Percentiles rank a stretch among this genome's conserved stretches.
These are phyloP conservation scores for Nannobrachium achirus DNA, from an alignment of 2,113 vertebrate genomes.

Conservation along the genomic window DNA sequence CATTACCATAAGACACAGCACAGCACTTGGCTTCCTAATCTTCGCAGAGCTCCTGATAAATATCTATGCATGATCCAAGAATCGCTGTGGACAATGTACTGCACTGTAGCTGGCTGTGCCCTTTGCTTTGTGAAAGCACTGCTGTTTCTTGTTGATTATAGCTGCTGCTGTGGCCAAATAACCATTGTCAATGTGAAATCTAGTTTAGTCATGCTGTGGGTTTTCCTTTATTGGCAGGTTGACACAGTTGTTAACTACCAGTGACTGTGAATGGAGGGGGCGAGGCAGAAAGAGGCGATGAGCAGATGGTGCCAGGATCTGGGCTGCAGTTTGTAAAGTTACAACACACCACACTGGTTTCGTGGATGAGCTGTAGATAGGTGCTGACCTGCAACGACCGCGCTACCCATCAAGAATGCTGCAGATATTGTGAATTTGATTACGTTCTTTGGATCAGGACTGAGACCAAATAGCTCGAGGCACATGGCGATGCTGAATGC, in stretches of 20 bases:
- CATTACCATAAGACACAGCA: conserved; percentile 75
- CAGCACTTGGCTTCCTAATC: conserved; percentile 75
- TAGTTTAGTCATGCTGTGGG: conserved; percentile 52
- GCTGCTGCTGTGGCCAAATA: conserved; percentile 43
- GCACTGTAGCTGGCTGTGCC: conserved; percentile 17
- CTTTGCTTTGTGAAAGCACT: conserved; percentile 27
- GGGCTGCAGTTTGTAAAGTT: conserved; percentile 31
- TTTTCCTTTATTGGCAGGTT: conserved; percentile 47
- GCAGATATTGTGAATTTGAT: conserved; percentile 31
- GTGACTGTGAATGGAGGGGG: conserved; percentile 22
- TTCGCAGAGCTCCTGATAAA: conserved; percentile 62
- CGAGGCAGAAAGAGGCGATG: conserved; percentile 32
- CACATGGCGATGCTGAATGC: conserved; percentile 22
- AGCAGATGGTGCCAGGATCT: conserved; percentile 47
- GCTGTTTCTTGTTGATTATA: conserved; percentile 27
- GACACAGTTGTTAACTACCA: conserved; percentile 53
- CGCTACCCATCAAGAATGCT: conserved; percentile 33
- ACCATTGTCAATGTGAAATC: conserved; percentile 62
- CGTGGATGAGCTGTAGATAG: conserved; percentile 15
- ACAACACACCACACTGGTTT: conserved; percentile 17
- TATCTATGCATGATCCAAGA: conserved; percentile 57
- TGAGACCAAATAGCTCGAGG: conserved; percentile 38
- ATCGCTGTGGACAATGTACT: conserved; percentile 29
- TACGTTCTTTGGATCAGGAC: conserved; percentile 37
- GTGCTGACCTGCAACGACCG: conserved; percentile 18